Percentiles rank a stretch among this genome's conserved stretches.
Conservation (phyloP, 1,140 invertebrate genomes). For the Geopemphigus sp. region DNA sequence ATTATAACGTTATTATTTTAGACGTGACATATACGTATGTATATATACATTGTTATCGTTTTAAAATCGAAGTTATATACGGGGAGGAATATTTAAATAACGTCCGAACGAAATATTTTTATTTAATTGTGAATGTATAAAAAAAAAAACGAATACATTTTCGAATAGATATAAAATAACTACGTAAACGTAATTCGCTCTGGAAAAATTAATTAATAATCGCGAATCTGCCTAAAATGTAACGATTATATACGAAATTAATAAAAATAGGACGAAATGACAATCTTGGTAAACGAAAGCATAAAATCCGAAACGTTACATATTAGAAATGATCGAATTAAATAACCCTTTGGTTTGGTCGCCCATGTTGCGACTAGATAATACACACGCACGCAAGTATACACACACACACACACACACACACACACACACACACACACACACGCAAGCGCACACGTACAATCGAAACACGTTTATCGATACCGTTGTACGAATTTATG, state of each 20-base stretch:
- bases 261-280: constrained; percentile 16
- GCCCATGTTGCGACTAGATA: constrained; percentile 42
- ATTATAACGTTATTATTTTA: constrained; percentile 4
- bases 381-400: no score
- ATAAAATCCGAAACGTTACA: constrained; percentile 4
- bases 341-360: constrained; percentile 39
- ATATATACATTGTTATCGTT: constrained; percentile 16
- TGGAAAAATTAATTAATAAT: neutral
- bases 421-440: neutral
- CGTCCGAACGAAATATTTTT: neutral
- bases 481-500: neutral
- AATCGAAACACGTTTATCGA: neutral
- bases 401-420: neutral
- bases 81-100: neutral
- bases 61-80: neutral
- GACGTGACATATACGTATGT: neutral
- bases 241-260: neutral
- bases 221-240: neutral
- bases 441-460: neutral
- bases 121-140: neutral
- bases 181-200: neutral
- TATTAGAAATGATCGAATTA: constrained; percentile 1
- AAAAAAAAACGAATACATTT: neutral
- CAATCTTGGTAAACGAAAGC: constrained; percentile 8
- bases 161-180: neutral